These are phyloP conservation scores for Meteorus colon DNA, from an alignment of 2,888 invertebrate genomes.

Conservation along the genomic window DNA sequence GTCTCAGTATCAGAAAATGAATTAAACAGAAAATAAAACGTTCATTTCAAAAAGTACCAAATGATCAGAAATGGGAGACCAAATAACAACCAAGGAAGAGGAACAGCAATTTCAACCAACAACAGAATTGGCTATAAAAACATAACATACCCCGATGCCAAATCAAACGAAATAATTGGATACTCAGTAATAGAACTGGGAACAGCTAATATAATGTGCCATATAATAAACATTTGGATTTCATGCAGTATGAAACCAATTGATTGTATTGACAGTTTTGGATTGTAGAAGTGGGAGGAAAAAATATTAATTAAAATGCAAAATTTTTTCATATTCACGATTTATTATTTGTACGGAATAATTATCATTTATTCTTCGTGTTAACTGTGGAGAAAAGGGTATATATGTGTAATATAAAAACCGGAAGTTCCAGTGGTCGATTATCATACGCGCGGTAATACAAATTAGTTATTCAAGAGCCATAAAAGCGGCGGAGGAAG, in stretches of 20 bases:
- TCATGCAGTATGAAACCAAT: conserved; percentile 30
- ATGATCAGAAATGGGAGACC: no score
- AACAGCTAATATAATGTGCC: no score
- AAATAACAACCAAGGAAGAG: no score
- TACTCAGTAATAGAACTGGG: no score
- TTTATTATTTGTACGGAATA: conserved; percentile 6
- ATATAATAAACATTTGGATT: conserved; percentile 7
- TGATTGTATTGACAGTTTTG: neutral
- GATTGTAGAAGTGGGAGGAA: neutral
- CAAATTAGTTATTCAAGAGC: conserved; percentile 53
- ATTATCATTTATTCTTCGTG: conserved; percentile 38
- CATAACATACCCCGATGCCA: no score
- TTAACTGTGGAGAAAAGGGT: conserved; percentile 2
- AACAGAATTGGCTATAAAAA: no score
- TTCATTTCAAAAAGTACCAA: no score
- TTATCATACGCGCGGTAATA: conserved; percentile 39
- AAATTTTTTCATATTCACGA: neutral
- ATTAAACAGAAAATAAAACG: no score
- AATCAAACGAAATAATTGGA: no score
- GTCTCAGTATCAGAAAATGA: no score
- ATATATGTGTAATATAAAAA: conserved; percentile 35
- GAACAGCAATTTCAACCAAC: no score
- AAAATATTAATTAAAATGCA: neutral
- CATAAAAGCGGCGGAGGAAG: conserved; percentile 54
- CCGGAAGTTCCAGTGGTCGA: conserved; percentile 44